Conservation (phyloP, 2,113 vertebrate species). For the Caretta caretta region DNA sequence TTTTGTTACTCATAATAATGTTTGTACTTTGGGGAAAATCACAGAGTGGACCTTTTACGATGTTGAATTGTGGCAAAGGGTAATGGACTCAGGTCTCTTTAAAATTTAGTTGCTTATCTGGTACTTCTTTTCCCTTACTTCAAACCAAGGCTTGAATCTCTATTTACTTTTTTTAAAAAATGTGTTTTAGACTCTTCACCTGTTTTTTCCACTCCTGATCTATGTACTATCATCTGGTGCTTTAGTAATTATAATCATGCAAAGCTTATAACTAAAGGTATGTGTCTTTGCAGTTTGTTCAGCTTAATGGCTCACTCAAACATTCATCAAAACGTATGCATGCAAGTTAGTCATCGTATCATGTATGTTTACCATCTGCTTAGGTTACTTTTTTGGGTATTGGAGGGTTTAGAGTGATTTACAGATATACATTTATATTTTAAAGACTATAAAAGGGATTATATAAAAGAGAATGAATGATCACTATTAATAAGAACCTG, state of each 20-base stretch:
- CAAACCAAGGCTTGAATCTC: background rate
- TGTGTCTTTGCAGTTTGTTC: background rate
- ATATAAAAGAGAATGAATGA: background rate
- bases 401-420: background rate
- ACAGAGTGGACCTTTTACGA: background rate
- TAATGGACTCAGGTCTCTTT: background rate
- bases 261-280: background rate
- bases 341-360: background rate
- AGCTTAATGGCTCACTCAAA: background rate
- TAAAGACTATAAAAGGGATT: background rate
- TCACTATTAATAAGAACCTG: slow-evolving; percentile 10
- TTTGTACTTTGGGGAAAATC: background rate
- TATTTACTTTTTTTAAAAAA: background rate
- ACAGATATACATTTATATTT: background rate
- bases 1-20: background rate
- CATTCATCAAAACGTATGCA: background rate
- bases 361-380: background rate
- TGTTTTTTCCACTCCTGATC: background rate
- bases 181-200: background rate
- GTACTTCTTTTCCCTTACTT: background rate
- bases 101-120: background rate
- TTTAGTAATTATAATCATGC: background rate
- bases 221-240: background rate
- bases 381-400: background rate
- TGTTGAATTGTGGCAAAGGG: background rate